These are phyloP conservation scores for Sciurus vulgaris DNA, from an alignment of 2,797 vertebrate genomes.

Conservation along the genomic window DNA sequence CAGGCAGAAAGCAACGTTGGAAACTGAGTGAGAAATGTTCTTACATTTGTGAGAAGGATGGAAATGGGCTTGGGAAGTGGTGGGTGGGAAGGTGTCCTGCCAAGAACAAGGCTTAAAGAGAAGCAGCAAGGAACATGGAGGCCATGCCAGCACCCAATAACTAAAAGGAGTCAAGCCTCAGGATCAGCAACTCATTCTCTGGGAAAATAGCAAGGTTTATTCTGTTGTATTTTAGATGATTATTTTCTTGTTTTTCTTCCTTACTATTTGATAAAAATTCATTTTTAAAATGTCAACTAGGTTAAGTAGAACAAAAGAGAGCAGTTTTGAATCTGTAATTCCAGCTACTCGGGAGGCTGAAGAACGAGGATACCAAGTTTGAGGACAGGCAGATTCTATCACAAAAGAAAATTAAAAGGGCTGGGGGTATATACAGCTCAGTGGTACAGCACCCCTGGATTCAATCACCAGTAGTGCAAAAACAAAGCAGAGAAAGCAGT, in stretches of 20 bases:
- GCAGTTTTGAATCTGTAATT: not conserved
- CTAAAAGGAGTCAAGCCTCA: not conserved
- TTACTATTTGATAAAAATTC: conserved; percentile 33
- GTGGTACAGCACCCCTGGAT: no score
- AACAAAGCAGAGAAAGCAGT: not conserved
- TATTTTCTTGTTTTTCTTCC: not conserved
- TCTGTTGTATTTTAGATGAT: not conserved
- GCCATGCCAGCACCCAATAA: not conserved
- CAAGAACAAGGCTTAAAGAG: not conserved
- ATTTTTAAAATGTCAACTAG: conserved; percentile 45
- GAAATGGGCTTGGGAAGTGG: not conserved
- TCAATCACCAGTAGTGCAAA: no score
- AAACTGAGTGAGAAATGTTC: not conserved
- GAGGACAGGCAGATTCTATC: no score
- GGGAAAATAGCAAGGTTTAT: not conserved
- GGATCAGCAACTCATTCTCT: not conserved
- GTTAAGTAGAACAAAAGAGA: conserved; percentile 36
- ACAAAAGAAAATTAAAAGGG: no score
- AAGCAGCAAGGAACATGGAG: not conserved
- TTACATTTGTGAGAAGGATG: no score
- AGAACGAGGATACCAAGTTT: not conserved
- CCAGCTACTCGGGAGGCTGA: not conserved
- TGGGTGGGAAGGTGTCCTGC: no score
- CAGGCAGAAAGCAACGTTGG: not conserved
- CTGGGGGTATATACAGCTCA: no score